phyloP scores from a whole-genome alignment of 2,888 invertebrate genomes.

The Harpalus rubripes region DNA sequence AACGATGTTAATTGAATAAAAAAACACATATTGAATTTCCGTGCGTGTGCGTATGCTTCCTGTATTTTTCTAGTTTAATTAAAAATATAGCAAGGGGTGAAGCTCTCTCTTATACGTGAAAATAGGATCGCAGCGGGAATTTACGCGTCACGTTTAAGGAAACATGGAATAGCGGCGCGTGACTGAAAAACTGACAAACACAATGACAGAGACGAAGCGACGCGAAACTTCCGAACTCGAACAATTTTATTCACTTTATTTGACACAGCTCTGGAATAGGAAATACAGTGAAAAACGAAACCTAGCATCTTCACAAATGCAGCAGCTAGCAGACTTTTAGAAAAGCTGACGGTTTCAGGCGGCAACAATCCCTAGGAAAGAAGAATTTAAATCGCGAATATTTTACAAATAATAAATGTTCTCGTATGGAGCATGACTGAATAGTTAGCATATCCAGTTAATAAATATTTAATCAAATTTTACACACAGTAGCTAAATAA shows the following conservation, averaged over 20 bases:
- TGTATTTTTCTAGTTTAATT: conserved; percentile 11
- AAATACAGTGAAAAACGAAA: conserved; percentile 22
- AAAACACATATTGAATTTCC: background rate
- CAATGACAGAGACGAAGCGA: conserved; percentile 47
- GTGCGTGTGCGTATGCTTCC: background rate
- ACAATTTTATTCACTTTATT: conserved; percentile 49
- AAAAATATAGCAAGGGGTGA: conserved; percentile 26
- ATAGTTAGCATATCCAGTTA: background rate
- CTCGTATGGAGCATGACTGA: background rate
- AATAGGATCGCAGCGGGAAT: conserved; percentile 15
- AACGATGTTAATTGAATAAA: background rate
- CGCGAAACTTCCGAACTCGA: conserved; percentile 33
- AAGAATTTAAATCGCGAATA: background rate
- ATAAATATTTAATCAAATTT: background rate
- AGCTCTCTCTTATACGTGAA: background rate
- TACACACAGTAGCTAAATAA: background rate
- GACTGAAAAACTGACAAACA: conserved; percentile 57
- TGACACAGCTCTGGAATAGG: conserved; percentile 47
- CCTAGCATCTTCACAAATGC: conserved; percentile 43
- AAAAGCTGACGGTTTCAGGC: background rate
- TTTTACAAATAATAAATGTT: background rate
- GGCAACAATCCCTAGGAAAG: background rate
- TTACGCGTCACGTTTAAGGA: conserved; percentile 56
- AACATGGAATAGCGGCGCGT: conserved; percentile 39
- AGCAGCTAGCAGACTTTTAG: background rate